Evolutionary conservation across 2,113 vertebrate genomes (phyloP).

Genomic region (Mugil cephalus): DNA sequence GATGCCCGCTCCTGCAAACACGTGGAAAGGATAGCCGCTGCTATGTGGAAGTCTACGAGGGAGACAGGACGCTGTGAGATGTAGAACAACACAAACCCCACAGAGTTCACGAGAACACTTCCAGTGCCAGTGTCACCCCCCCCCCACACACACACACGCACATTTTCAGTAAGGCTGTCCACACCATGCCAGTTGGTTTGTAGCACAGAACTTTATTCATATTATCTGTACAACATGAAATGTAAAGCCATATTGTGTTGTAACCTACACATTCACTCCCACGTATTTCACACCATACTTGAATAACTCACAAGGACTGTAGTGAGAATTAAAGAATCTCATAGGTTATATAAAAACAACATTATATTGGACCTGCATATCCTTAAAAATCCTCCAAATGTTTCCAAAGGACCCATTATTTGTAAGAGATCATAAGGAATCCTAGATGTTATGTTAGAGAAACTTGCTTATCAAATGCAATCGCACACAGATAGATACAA

Average conservation of each 20-base stretch:
- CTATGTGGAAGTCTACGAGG: conserved; percentile 8
- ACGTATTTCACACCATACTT: conserved; percentile 45
- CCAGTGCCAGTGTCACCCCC: neutral
- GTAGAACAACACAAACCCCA: conserved; percentile 18
- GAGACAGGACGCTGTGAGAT: conserved; percentile 30
- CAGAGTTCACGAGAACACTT: neutral
- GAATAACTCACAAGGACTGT: conserved; percentile 22
- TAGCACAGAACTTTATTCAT: conserved; percentile 52
- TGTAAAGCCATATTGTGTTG: conserved; percentile 47
- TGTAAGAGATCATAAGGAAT: neutral
- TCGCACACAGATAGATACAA: neutral
- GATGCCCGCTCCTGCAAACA: conserved; percentile 32
- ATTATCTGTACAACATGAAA: conserved; percentile 25
- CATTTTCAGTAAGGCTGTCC: conserved; percentile 32
- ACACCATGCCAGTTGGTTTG: conserved; percentile 22
- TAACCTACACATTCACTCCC: conserved; percentile 23
- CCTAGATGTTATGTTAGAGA: too few species aligned
- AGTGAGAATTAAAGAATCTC: neutral
- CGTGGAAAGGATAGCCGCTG: conserved; percentile 24
- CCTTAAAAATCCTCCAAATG: neutral
- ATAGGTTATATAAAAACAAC: neutral
- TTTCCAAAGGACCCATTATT: neutral
- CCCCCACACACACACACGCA: neutral
- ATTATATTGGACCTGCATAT: neutral
- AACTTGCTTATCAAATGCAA: neutral